phyloP scores from a whole-genome alignment of 2,888 invertebrate species.

The Dusona sp. region DNA sequence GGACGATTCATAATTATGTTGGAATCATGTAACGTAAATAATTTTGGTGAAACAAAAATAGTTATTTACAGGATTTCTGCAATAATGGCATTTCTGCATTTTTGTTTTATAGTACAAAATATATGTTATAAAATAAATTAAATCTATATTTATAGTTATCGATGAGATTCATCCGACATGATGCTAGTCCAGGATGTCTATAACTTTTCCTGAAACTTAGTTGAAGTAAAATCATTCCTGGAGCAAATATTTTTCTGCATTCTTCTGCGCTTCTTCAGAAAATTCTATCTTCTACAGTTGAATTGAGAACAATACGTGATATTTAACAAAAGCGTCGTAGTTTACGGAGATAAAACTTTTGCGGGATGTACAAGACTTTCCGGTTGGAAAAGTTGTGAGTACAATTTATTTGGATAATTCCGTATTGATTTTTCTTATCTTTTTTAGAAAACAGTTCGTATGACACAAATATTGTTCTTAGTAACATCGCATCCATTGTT shows the following conservation, averaged over 20 bases:
- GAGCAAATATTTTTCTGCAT: constrained; percentile 14
- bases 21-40: background rate
- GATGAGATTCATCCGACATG: background rate
- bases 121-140: background rate
- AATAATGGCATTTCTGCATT: background rate
- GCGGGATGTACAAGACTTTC: constrained; percentile 19
- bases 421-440: constrained; percentile 14
- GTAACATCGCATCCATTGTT: background rate
- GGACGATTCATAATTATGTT: background rate
- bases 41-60: background rate
- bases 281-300: constrained; percentile 9
- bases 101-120: background rate
- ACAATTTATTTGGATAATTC: constrained; percentile 16
- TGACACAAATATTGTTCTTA: background rate
- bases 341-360: constrained; percentile 55
- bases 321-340: constrained; percentile 57
- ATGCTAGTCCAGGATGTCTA: background rate
- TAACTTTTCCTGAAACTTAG: background rate
- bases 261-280: constrained; percentile 7
- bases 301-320: constrained; percentile 56
- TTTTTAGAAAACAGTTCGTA: background rate
- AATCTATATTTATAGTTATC: background rate
- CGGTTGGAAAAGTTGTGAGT: constrained; percentile 26
- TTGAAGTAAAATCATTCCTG: background rate
- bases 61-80: background rate